A percentile compares a stretch with the other conserved stretches of the same genome.
These are phyloP conservation scores for Machimus atricapillus DNA, from an alignment of 2,888 invertebrate species.

Conservation along the genomic window DNA sequence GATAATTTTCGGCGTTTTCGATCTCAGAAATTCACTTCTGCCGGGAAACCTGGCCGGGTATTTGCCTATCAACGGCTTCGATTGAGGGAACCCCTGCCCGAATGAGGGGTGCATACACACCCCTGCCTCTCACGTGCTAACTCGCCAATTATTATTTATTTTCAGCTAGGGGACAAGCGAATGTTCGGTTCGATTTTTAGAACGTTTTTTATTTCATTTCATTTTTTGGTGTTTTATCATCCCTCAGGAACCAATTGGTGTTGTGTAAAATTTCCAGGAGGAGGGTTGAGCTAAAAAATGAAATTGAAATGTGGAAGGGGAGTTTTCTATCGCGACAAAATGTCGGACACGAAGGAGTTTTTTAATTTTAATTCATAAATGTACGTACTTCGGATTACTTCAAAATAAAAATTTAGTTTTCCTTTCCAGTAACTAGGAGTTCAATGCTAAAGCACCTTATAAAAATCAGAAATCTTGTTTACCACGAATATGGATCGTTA, in stretches of 20 bases:
- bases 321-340: background rate
- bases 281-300: conserved; percentile 24
- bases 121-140: background rate
- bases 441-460: too few species aligned
- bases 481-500: too few species aligned
- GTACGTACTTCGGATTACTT: background rate
- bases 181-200: background rate
- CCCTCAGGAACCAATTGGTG: background rate
- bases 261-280: background rate
- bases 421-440: background rate
- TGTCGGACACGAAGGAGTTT: background rate
- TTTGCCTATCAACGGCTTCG: conserved; percentile 21
- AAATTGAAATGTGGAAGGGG: background rate
- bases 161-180: background rate
- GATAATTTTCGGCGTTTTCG: background rate
- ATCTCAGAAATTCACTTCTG: background rate
- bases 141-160: conserved; percentile 9
- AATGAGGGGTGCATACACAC: conserved; percentile 4
- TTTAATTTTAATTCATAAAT: background rate
- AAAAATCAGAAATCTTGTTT: too few species aligned
- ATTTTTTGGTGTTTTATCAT: background rate
- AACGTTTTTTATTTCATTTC: background rate
- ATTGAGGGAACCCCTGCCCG: background rate
- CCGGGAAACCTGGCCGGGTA: background rate
- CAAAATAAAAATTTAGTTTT: background rate